Evolutionary conservation across 2,888 invertebrate species (phyloP).

Genomic region (Sphaerophoria rueppellii): DNA sequence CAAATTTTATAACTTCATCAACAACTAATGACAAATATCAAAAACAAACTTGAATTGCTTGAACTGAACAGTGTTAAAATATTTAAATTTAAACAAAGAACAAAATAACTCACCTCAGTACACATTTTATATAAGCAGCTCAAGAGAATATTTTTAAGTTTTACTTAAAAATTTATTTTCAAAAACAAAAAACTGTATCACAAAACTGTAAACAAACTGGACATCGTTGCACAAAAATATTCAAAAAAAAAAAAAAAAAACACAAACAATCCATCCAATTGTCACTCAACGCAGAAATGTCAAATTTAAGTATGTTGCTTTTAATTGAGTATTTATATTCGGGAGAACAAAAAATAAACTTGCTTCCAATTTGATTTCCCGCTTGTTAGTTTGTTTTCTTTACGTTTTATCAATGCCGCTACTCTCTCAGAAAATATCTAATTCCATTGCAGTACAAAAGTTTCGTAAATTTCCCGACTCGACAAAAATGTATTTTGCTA

Average conservation of each 20-base stretch:
- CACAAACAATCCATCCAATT: slow-evolving; percentile 28
- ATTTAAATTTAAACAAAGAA: background rate
- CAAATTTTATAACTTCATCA: too few species aligned
- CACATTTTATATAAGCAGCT: slow-evolving; percentile 57
- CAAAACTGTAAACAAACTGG: slow-evolving; percentile 53
- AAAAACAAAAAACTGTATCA: slow-evolving; percentile 44
- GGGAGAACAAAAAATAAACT: background rate
- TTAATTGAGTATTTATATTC: slow-evolving; percentile 5
- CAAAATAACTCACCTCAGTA: slow-evolving; percentile 64
- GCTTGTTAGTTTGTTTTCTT: slow-evolving; percentile 29
- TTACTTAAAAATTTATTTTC: slow-evolving; percentile 8
- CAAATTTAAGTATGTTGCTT: slow-evolving; percentile 21
- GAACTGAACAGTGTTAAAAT: background rate
- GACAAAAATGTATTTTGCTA: slow-evolving; percentile 26
- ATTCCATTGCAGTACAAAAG: slow-evolving; percentile 26
- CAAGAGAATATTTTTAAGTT: slow-evolving; percentile 10
- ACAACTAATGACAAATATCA: background rate
- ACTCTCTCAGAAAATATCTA: background rate
- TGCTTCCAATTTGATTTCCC: slow-evolving; percentile 58
- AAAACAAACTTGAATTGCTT: slow-evolving; percentile 13
- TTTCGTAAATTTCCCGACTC: slow-evolving; percentile 50
- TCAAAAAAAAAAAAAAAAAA: slow-evolving; percentile 7
- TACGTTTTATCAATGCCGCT: slow-evolving; percentile 38
- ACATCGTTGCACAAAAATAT: slow-evolving; percentile 36
- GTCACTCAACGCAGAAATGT: slow-evolving; percentile 42